Evolutionary conservation across 2,888 invertebrate species (phyloP).

Genomic region (Cantharis lateralis): DNA sequence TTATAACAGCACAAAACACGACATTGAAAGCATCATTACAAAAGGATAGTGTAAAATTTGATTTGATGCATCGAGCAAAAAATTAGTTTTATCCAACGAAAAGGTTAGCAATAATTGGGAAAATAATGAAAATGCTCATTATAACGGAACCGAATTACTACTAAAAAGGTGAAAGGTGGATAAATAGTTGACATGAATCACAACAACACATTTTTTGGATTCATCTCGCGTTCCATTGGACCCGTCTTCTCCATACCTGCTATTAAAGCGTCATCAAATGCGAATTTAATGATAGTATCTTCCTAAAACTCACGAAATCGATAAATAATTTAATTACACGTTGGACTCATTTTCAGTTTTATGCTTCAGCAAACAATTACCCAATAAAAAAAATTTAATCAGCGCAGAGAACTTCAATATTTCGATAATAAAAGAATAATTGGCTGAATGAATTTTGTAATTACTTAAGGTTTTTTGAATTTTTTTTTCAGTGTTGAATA

Average conservation of each 20-base stretch:
- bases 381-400: neutral
- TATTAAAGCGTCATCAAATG: constrained; percentile 14
- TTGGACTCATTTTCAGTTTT: neutral
- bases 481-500: neutral
- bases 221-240: constrained; percentile 5
- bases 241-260: neutral
- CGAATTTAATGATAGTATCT: constrained; percentile 4
- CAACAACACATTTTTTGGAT: neutral
- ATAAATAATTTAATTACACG: constrained; percentile 5
- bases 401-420: neutral
- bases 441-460: neutral
- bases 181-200: neutral
- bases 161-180: constrained; percentile 24
- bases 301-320: constrained; percentile 7
- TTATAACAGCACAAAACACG: neutral
- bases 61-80: neutral
- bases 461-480: neutral
- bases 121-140: constrained; percentile 6
- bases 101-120: neutral
- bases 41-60: neutral
- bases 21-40: neutral
- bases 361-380: neutral
- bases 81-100: neutral
- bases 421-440: neutral
- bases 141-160: constrained; percentile 12